Base-by-base conservation (phyloP, 2,888 invertebrate species). In the Sipunculus nudus region DNA sequence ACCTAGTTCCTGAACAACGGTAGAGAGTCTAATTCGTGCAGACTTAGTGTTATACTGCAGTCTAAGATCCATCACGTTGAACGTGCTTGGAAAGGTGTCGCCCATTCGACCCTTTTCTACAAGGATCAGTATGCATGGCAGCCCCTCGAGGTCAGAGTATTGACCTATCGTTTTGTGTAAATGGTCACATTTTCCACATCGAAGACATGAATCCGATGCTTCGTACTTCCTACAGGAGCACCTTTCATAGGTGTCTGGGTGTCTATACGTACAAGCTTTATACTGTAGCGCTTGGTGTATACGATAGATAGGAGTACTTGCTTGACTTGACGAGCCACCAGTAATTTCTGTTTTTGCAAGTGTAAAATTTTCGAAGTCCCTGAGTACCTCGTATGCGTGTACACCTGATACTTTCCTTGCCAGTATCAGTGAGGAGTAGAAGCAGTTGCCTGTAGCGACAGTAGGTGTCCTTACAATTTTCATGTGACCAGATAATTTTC, bases 1-100 rank as follows among this genome's bases (percentile, higher is more conserved):
- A 6, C 60, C 60, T 16, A 60, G 28, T 41, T 56, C 55, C 35
- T 60, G 60, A 40, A 49, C 43, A 13, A 48, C 10, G 3, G 55
- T 32, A 19, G 60, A 31, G 5, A 56, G 26, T 16, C n/a, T n/a
- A n/a, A n/a, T n/a, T n/a, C n/a, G n/a, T n/a, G 23, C 16, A 16
- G n/a, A 41, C 6, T 41, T 16, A 8, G 4, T 8, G 6, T 41
- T 41, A 23, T 23, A 25, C 23, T 23, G 8, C 32, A 43, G 45
- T 8, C 63, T 26, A 6, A 59, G 50, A 46, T 63, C 63, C 63
- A 63, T 63, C 5, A 40, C 29, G 23, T 50, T 55, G 28, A 63
- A 50, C 28, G 43, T 59, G 8, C 26, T 28, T 10, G 63, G 63
- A 35, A 59, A 63, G 2, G 63, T 59, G 50, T 59, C 58, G 3